Evolutionary conservation across 2,113 vertebrate genomes (phyloP).

Genomic region (Sinocyclocheilus anophthalmus): DNA sequence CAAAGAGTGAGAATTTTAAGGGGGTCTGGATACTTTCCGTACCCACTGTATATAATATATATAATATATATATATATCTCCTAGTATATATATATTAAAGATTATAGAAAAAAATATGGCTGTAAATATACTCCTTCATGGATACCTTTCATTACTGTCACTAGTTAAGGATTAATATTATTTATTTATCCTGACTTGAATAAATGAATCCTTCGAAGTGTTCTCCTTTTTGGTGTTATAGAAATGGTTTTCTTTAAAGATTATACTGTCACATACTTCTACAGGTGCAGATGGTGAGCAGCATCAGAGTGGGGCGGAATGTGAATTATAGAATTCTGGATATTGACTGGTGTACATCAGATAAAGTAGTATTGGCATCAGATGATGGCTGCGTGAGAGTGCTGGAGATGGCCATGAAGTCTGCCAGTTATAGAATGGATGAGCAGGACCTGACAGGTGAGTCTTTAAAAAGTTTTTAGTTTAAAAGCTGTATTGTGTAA

Average conservation of each 20-base stretch:
- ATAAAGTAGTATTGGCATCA: constrained; percentile 93
- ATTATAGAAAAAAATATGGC: too few species aligned
- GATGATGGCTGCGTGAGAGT: constrained; percentile 97
- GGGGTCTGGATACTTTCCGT: too few species aligned
- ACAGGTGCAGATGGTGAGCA: constrained; percentile 97
- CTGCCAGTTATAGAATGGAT: constrained; percentile 89
- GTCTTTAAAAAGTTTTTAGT: background rate
- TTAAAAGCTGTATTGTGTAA: background rate
- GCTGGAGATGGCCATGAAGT: constrained; percentile 94
- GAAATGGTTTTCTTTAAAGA: background rate
- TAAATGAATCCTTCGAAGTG: too few species aligned
- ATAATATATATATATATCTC: too few species aligned
- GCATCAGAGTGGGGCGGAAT: constrained; percentile 89
- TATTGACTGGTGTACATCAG: constrained; percentile 97
- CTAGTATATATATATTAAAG: too few species aligned
- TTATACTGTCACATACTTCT: background rate
- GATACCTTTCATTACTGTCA: too few species aligned
- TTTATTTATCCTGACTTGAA: too few species aligned
- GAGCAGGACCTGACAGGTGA: constrained; percentile 90
- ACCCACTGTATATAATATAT: too few species aligned
- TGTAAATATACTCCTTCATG: too few species aligned
- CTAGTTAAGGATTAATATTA: too few species aligned
- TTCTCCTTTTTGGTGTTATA: too few species aligned
- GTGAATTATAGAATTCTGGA: constrained; percentile 91
- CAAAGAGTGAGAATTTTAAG: too few species aligned